Evolutionary conservation across 2,113 vertebrate species (phyloP).

Genomic region (Pelusios castaneus): DNA sequence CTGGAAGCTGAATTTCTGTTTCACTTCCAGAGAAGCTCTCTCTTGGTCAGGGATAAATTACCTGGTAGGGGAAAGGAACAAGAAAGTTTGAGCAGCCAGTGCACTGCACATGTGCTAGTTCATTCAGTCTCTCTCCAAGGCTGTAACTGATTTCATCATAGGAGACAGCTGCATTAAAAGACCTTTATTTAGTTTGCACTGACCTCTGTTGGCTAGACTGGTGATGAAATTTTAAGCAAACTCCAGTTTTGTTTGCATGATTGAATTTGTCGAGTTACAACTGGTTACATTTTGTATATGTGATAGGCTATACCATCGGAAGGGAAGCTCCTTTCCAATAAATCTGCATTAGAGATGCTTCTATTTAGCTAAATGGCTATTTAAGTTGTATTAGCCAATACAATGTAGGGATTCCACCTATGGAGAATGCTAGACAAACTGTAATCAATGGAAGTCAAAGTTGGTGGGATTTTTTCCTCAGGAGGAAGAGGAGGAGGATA

Average conservation of each 20-base stretch:
- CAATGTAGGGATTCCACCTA: not conserved
- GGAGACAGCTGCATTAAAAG: not conserved
- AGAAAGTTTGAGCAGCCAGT: not conserved
- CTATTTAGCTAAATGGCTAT: not conserved
- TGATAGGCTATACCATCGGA: not conserved
- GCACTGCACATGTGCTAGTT: not conserved
- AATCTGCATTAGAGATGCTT: not conserved
- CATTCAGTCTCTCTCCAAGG: not conserved
- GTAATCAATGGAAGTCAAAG: not conserved
- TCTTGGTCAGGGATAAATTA: not conserved
- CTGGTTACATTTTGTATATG: not conserved
- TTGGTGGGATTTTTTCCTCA: not conserved
- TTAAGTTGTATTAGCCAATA: not conserved
- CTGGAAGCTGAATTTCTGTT: not conserved
- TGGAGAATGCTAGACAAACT: not conserved
- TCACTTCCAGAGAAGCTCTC: not conserved
- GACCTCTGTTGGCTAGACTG: conserved; percentile 28
- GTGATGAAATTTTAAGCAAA: not conserved
- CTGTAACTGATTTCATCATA: not conserved
- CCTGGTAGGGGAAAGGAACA: not conserved
- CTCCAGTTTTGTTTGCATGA: fast-evolving
- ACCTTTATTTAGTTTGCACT: conserved; percentile 48
- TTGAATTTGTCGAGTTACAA: not conserved
- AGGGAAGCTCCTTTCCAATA: not conserved
- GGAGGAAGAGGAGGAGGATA: not conserved